Evolutionary conservation across 1,140 invertebrate species (phyloP).

Genomic region (Camponotus floridanus): DNA sequence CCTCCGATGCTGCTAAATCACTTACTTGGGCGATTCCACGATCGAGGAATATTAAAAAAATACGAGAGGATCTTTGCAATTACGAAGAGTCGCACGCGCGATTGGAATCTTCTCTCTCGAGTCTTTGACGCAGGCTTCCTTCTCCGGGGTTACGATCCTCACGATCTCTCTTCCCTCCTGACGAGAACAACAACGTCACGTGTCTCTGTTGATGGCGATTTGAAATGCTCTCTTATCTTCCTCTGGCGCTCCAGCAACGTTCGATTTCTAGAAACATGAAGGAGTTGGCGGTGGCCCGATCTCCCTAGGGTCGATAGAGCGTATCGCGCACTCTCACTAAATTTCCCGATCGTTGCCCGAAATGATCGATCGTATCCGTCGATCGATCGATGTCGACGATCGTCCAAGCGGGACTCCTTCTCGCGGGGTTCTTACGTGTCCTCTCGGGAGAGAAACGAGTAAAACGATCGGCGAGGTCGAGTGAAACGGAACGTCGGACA

Average conservation of each 20-base stretch:
- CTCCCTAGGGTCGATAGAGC: constrained; percentile 5
- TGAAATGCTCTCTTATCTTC: not conserved
- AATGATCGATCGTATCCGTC: not conserved
- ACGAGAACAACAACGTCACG: not conserved
- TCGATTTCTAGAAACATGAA: constrained; percentile 10
- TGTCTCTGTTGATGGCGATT: constrained; percentile 29
- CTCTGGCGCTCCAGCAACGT: not conserved
- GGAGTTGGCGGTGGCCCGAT: not conserved
- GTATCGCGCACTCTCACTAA: constrained; percentile 55
- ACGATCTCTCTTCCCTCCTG: not conserved
- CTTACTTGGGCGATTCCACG: too few species aligned
- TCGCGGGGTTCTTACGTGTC: not conserved
- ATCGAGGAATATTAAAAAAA: too few species aligned
- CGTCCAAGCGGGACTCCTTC: constrained; percentile 4
- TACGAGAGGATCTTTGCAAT: too few species aligned
- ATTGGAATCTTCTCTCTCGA: not conserved
- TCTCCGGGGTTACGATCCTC: not conserved
- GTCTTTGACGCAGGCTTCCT: not conserved
- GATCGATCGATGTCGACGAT: not conserved
- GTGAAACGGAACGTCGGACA: constrained; percentile 45
- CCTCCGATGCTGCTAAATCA: not conserved
- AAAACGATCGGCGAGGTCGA: constrained; percentile 15
- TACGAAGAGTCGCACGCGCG: not conserved
- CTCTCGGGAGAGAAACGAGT: constrained; percentile 15
- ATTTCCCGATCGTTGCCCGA: not conserved